Evolutionary conservation across 2,113 vertebrate species (phyloP).

Genomic region (Quiscalus mexicanus): DNA sequence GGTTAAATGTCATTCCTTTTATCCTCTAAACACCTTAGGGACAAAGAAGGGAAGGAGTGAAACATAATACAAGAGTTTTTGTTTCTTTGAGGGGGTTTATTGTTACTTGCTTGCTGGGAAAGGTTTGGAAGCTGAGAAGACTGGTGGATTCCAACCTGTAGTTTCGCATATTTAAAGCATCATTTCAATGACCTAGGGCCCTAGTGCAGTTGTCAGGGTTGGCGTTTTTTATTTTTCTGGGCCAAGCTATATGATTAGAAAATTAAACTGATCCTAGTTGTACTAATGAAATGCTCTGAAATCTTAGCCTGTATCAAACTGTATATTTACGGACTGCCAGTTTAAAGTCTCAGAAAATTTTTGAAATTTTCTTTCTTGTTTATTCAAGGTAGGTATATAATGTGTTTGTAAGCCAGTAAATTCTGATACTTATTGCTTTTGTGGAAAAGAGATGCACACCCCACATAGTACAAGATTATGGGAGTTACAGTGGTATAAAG

Average conservation of each 20-base stretch:
- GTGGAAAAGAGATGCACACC: not conserved
- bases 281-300: not conserved
- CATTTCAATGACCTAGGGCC: not conserved
- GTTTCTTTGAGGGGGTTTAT: not conserved
- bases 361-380: not conserved
- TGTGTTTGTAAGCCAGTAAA: not conserved
- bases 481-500: not conserved
- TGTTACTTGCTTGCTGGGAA: not conserved
- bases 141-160: not conserved
- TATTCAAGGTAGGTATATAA: not conserved
- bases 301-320: rapidly evolving
- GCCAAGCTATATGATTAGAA: not conserved
- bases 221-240: not conserved
- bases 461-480: not conserved
- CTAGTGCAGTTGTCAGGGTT: not conserved
- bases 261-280: not conserved
- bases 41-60: not conserved
- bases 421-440: not conserved
- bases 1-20: not conserved
- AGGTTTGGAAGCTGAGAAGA: not conserved
- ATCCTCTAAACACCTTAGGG: not conserved
- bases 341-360: not conserved
- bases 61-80: not conserved
- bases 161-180: not conserved
- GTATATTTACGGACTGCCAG: not conserved